phyloP scores from a whole-genome alignment of 2,888 invertebrate species.

The Sinodicranocentrus sp. region DNA sequence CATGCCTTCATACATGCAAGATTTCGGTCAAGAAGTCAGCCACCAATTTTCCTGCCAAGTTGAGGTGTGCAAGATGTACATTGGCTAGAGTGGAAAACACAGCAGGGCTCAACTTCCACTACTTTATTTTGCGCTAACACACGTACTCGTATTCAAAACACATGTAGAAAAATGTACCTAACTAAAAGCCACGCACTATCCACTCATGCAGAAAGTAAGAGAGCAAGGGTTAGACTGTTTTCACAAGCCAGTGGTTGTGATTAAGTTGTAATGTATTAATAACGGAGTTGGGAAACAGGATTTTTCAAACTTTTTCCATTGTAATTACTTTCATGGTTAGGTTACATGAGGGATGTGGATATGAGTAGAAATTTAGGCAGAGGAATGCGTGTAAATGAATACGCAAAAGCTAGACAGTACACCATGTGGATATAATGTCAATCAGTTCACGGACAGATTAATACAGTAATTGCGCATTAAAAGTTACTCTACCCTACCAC shows the following conservation, averaged over 20 bases:
- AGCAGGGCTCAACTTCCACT: too few species aligned
- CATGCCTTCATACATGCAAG: conserved; percentile 61
- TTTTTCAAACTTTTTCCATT: conserved; percentile 51
- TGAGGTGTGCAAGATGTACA: conserved; percentile 47
- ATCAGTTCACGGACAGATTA: too few species aligned
- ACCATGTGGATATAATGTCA: too few species aligned
- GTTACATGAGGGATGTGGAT: too few species aligned
- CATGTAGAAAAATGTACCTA: background rate
- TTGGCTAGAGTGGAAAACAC: too few species aligned
- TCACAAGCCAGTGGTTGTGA: conserved; percentile 25
- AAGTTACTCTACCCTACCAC: too few species aligned
- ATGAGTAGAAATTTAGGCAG: too few species aligned
- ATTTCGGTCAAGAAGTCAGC: conserved; percentile 63
- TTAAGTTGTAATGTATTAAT: conserved; percentile 66
- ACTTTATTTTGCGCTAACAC: too few species aligned
- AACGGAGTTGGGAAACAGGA: conserved; percentile 47
- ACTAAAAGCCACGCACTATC: background rate
- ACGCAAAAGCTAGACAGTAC: too few species aligned
- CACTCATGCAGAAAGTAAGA: conserved; percentile 5
- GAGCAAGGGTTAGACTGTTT: background rate
- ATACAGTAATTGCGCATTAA: too few species aligned
- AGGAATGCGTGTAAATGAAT: too few species aligned
- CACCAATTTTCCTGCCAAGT: conserved; percentile 63
- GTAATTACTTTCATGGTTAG: conserved; percentile 46
- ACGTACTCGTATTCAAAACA: too few species aligned